Evolutionary conservation across 2,797 vertebrate genomes (phyloP).

Genomic region (Cirrhinus mrigala): DNA sequence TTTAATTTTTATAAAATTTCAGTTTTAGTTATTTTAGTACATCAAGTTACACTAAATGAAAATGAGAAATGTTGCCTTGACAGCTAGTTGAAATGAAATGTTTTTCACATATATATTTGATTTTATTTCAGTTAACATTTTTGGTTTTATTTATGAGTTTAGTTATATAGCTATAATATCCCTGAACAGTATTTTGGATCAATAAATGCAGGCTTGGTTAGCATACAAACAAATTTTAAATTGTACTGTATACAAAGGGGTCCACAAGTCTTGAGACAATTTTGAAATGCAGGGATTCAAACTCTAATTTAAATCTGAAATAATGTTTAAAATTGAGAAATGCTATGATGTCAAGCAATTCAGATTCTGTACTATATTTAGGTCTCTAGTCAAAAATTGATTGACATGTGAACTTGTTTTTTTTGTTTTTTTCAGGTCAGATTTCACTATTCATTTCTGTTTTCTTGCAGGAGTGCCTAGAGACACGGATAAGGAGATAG

Average conservation of each 20-base stretch:
- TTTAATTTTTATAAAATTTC: neutral
- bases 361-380: neutral
- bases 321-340: neutral
- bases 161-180: neutral
- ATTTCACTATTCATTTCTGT: neutral
- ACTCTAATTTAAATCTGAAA: neutral
- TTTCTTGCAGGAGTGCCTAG: constrained; percentile 84
- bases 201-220: neutral
- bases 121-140: neutral
- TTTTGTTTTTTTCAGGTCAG: no score
- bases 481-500: constrained; percentile 90
- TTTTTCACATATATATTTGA: neutral
- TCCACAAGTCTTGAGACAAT: neutral
- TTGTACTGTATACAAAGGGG: neutral
- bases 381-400: neutral
- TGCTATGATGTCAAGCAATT: neutral
- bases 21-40: neutral
- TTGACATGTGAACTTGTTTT: neutral
- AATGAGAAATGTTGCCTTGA: neutral
- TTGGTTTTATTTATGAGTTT: no score
- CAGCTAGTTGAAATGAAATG: neutral
- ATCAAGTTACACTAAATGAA: neutral
- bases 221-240: neutral
- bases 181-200: neutral
- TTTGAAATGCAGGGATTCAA: neutral